phyloP scores from a whole-genome alignment of 2,888 invertebrate species.

The Ochlodes sylvanus region DNA sequence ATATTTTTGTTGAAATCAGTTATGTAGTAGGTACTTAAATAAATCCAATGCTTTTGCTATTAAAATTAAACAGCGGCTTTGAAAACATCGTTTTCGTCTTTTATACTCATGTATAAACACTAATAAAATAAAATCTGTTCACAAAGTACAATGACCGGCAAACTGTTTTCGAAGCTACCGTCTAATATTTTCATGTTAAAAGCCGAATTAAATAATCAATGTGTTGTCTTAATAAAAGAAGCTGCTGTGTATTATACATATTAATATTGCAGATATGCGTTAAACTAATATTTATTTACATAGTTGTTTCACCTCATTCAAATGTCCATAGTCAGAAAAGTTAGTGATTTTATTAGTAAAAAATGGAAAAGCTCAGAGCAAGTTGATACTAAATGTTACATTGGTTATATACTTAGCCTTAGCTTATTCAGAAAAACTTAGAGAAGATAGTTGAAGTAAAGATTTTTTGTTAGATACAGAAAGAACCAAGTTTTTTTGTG shows the following conservation, averaged over 20 bases:
- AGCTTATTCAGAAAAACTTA: conserved; percentile 19
- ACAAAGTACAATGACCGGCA: too few species aligned
- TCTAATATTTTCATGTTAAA: conserved; percentile 13
- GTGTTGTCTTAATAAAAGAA: conserved; percentile 36
- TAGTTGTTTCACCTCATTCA: conserved; percentile 27
- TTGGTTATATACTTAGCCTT: conserved; percentile 21
- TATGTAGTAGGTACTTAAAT: conserved; percentile 23
- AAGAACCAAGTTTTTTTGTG: conserved; percentile 31
- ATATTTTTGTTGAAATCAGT: conserved; percentile 15
- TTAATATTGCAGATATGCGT: conserved; percentile 25
- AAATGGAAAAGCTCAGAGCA: conserved; percentile 28
- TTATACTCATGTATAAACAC: not conserved
- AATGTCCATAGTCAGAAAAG: conserved; percentile 24
- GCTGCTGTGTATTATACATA: conserved; percentile 49
- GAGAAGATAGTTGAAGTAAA: conserved; percentile 23
- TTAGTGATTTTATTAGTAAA: conserved; percentile 27
- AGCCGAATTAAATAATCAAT: conserved; percentile 20
- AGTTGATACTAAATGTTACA: conserved; percentile 17
- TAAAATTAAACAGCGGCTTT: conserved; percentile 18
- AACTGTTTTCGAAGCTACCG: conserved; percentile 1
- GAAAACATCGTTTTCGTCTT: not conserved
- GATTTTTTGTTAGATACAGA: conserved; percentile 21
- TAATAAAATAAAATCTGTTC: too few species aligned
- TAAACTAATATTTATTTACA: conserved; percentile 24
- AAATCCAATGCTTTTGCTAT: conserved; percentile 5